Percentiles rank a stretch among this genome's conserved stretches.
These are phyloP conservation scores for Eueides isabella DNA, from an alignment of 1,140 invertebrate genomes.

Conservation along the genomic window DNA sequence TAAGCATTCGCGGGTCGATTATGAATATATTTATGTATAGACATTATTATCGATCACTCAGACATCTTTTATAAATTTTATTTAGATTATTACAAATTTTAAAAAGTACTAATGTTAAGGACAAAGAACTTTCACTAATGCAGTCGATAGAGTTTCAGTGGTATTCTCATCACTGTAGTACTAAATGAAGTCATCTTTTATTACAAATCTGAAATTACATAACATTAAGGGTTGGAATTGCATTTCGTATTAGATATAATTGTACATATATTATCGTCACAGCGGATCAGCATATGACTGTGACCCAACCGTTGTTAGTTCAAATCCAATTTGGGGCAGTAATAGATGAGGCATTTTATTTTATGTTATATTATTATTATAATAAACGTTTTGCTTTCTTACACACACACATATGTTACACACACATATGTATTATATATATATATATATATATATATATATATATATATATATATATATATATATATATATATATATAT, in stretches of 20 bases:
- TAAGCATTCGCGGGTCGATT: background rate
- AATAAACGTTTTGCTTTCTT: too few species aligned
- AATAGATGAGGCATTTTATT: too few species aligned
- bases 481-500: too few species aligned
- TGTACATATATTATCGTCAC: background rate
- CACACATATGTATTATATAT: too few species aligned
- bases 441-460: too few species aligned
- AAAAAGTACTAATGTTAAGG: background rate
- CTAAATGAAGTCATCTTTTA: background rate
- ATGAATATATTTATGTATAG: background rate
- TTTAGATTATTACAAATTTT: background rate
- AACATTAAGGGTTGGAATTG: background rate
- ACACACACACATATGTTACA: too few species aligned
- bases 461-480: too few species aligned
- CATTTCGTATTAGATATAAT: background rate
- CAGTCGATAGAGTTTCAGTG: background rate
- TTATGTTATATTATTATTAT: too few species aligned
- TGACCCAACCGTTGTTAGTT: background rate
- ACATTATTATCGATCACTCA: background rate
- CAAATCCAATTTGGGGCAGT: too few species aligned
- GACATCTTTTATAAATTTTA: background rate
- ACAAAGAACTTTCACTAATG: constrained; percentile 3
- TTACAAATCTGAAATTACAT: constrained; percentile 8
- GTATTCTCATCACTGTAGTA: background rate
- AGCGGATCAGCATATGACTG: background rate